Percentiles rank a stretch among this genome's conserved stretches.
phyloP scores from a whole-genome alignment of 1,140 invertebrate genomes.

The Nephotettix cincticeps region DNA sequence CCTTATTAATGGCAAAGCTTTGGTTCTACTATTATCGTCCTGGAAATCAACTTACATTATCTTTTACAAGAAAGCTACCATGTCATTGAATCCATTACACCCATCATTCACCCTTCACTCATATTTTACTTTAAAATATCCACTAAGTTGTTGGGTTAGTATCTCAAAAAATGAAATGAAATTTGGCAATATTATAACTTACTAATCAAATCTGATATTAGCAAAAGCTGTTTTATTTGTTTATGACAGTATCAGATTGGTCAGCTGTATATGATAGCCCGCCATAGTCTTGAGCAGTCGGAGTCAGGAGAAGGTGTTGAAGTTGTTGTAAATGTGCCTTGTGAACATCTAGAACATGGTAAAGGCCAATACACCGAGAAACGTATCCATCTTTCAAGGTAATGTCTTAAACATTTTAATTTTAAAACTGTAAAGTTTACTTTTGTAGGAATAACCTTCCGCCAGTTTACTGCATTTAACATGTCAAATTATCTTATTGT shows the following conservation, averaged over 20 bases:
- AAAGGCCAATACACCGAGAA: conserved; percentile 90
- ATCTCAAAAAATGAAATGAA: conserved; percentile 20
- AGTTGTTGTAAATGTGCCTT: conserved; percentile 79
- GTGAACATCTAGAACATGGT: conserved; percentile 76
- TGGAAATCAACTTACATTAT: conserved; percentile 5
- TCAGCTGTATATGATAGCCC: conserved; percentile 92
- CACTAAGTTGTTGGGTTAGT: conserved; percentile 18
- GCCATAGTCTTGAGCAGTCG: conserved; percentile 89
- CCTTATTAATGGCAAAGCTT: no score
- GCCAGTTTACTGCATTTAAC: no score
- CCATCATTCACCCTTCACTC: neutral
- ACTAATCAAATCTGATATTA: no score
- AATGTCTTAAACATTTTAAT: no score
- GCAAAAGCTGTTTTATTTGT: neutral
- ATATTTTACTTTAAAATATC: neutral
- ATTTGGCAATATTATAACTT: neutral
- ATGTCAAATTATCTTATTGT: no score
- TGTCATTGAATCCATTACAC: conserved; percentile 17
- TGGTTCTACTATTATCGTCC: no score
- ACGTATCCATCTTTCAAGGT: conserved; percentile 87
- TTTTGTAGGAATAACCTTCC: no score
- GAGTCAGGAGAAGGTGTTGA: conserved; percentile 90
- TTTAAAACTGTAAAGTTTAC: no score
- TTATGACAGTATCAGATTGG: conserved; percentile 80
- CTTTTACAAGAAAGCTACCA: conserved; percentile 14